A percentile compares a stretch with the other conserved stretches of the same genome.
Conservation (phyloP, 2,888 invertebrate species). For the Pseudococcus viburni region DNA sequence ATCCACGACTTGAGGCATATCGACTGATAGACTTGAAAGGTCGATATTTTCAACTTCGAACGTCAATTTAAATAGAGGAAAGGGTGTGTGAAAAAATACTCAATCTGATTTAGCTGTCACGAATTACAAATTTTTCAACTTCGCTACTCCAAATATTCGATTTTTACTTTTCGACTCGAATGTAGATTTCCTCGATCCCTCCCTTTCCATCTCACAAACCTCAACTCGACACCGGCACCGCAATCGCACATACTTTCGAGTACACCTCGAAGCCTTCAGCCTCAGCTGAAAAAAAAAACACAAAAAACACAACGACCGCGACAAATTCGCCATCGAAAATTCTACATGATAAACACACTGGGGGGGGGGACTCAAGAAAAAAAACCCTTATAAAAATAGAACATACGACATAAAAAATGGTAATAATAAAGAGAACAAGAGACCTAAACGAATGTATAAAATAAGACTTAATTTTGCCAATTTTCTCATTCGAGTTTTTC, state of each 20-base stretch:
- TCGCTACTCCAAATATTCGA: no score
- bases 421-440: conserved; percentile 14
- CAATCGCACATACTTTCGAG: neutral
- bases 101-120: no score
- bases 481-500: neutral
- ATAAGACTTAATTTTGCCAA: neutral
- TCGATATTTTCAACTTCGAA: no score
- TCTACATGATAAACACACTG: conserved; percentile 7
- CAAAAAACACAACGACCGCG: neutral
- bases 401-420: conserved; percentile 22
- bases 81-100: no score
- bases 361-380: neutral
- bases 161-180: no score
- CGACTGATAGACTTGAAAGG: no score
- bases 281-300: no score
- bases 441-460: neutral
- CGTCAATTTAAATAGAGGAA: no score
- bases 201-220: no score
- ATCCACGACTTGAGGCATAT: no score
- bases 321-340: neutral
- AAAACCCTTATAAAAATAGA: neutral
- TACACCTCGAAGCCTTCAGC: neutral
- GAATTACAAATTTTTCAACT: no score
- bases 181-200: no score
- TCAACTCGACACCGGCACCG: neutral